Evolutionary conservation across 1,140 invertebrate genomes (phyloP).

Genomic region (Bombus vancouverensis): DNA sequence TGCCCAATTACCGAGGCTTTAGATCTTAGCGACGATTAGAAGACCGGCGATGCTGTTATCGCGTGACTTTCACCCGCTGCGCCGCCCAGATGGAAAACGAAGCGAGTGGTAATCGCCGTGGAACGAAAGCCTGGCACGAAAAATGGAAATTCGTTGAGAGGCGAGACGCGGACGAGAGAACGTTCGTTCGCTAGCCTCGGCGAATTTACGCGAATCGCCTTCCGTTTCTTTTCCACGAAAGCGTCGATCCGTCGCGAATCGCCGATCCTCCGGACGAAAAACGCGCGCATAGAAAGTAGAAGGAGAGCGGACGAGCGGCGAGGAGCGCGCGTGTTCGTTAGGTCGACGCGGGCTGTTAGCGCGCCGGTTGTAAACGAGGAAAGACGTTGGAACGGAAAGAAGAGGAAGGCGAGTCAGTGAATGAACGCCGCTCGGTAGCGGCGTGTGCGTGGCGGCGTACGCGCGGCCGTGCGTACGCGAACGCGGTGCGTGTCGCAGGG

Average conservation of each 20-base stretch:
- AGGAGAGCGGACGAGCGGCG: no score
- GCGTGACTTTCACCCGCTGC: constrained; percentile 24
- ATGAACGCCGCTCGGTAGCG: not conserved
- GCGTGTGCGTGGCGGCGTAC: not conserved
- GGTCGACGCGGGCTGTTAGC: not conserved
- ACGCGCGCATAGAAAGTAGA: no score
- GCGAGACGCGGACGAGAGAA: no score
- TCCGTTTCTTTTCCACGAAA: no score
- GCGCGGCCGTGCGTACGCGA: not conserved
- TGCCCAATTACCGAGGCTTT: constrained; percentile 7
- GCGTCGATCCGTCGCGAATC: no score
- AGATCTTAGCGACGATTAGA: constrained; percentile 19
- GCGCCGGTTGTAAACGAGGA: not conserved
- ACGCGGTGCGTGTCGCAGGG: constrained; percentile 4
- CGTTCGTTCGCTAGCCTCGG: no score
- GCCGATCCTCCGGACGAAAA: no score
- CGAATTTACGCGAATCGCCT: no score
- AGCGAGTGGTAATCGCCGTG: not conserved
- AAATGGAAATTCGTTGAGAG: not conserved
- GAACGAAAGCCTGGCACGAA: not conserved
- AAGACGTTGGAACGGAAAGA: not conserved
- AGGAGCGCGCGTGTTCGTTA: no score
- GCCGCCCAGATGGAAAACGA: not conserved
- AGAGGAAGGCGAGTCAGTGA: constrained; percentile 17
- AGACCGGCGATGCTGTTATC: not conserved